These are phyloP conservation scores for Pammene aurita DNA, from an alignment of 2,888 invertebrate species.

Conservation along the genomic window DNA sequence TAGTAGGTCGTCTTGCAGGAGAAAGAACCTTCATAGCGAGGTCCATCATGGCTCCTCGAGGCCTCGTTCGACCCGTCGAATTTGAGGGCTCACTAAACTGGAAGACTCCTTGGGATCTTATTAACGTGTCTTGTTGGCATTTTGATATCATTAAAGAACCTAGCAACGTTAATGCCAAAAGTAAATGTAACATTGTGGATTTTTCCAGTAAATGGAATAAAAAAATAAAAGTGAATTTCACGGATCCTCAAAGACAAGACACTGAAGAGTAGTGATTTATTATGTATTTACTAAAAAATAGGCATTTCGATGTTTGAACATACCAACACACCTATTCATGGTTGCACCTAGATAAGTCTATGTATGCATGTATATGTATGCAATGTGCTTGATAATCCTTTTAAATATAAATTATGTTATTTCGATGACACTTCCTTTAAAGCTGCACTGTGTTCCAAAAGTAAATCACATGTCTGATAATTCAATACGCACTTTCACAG, in stretches of 20 bases:
- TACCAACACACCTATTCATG: too few relatives aligned
- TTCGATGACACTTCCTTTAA: not conserved
- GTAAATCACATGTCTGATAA: not conserved
- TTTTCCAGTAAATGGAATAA: too few relatives aligned
- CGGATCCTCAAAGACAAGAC: too few relatives aligned
- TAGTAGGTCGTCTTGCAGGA: conserved; percentile 11
- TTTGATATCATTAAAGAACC: conserved; percentile 16
- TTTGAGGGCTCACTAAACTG: conserved; percentile 32
- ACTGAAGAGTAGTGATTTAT: too few relatives aligned
- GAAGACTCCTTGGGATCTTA: conserved; percentile 35
- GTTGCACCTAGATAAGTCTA: too few relatives aligned
- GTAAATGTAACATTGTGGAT: not conserved
- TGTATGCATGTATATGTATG: too few relatives aligned
- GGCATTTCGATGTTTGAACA: too few relatives aligned
- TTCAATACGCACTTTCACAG: conserved; percentile 18
- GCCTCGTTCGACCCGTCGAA: conserved; percentile 27
- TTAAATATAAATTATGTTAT: not conserved
- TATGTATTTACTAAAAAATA: too few relatives aligned
- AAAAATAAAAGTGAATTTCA: too few relatives aligned
- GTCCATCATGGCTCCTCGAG: conserved; percentile 41
- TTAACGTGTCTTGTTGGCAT: conserved; percentile 29
- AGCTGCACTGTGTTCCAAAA: conserved; percentile 4
- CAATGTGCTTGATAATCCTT: too few relatives aligned
- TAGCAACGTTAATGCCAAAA: conserved; percentile 16
- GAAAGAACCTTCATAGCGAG: conserved; percentile 30